Evolutionary conservation across 2,797 vertebrate genomes (phyloP).

Genomic region (Myiotriccus ornatus): DNA sequence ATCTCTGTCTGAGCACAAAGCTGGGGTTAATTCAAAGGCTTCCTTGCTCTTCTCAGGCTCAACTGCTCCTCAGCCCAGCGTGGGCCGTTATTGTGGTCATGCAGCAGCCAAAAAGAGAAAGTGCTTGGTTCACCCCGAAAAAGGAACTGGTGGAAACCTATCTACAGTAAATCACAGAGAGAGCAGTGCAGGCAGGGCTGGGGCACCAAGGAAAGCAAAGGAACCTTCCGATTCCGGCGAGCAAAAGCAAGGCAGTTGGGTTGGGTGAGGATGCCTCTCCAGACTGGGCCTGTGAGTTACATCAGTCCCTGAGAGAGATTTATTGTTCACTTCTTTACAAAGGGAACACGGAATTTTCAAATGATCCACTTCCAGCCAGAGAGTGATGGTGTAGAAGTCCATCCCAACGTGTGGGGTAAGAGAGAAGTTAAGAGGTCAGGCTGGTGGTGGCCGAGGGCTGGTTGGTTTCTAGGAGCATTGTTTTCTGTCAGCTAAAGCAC

Average conservation of each 20-base stretch:
- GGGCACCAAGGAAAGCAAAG: not conserved
- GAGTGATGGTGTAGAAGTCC: not conserved
- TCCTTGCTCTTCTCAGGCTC: constrained; percentile 65
- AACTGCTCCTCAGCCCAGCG: constrained; percentile 73
- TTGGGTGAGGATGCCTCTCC: not conserved
- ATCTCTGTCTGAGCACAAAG: constrained; percentile 24
- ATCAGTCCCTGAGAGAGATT: not conserved
- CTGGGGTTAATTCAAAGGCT: not conserved
- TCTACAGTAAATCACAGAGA: not conserved
- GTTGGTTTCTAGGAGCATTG: not conserved
- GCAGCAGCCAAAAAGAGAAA: constrained; percentile 76
- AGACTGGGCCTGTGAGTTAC: not conserved
- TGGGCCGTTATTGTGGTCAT: constrained; percentile 84
- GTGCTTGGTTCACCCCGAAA: not conserved
- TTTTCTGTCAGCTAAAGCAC: not conserved
- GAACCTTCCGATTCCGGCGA: not conserved
- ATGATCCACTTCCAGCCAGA: fast-evolving
- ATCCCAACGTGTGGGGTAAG: fast-evolving
- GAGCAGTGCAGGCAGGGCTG: not conserved
- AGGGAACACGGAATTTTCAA: not conserved
- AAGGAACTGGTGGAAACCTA: not conserved
- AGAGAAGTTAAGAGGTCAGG: not conserved
- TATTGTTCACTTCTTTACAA: not conserved
- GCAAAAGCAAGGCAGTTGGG: not conserved
- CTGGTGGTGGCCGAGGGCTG: not conserved